These are phyloP conservation scores for Haemorhous mexicanus DNA, from an alignment of 2,113 vertebrate genomes.

Conservation along the genomic window DNA sequence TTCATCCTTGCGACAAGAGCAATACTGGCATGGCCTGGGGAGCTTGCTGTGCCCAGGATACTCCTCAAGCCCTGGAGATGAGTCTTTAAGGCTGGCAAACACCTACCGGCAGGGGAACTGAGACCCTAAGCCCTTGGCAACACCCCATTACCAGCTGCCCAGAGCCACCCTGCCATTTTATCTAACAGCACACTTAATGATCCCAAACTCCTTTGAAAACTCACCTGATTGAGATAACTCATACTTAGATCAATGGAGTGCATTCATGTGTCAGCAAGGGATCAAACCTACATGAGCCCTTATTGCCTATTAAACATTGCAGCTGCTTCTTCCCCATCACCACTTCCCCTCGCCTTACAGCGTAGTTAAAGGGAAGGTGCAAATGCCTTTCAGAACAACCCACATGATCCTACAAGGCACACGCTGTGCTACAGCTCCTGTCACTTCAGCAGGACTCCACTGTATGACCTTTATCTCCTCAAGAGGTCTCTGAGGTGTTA, in stretches of 20 bases:
- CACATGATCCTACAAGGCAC: background rate
- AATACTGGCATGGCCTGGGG: background rate
- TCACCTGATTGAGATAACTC: background rate
- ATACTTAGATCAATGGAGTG: background rate
- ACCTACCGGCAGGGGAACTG: too few species aligned
- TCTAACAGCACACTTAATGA: background rate
- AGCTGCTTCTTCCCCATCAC: background rate
- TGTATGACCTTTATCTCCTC: background rate
- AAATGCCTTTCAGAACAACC: rapidly evolving
- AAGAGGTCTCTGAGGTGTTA: background rate
- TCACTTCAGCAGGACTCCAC: background rate
- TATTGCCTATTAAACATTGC: background rate
- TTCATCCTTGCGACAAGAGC: background rate
- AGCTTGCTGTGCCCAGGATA: background rate
- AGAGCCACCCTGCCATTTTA: background rate
- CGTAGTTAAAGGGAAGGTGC: background rate
- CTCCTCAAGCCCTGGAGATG: background rate
- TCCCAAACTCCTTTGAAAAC: background rate
- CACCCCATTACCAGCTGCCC: background rate
- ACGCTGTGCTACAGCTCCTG: background rate
- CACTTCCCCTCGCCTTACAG: background rate
- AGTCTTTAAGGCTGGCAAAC: background rate
- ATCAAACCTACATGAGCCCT: background rate
- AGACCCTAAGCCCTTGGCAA: background rate
- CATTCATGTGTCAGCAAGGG: background rate